Evolutionary conservation across 2,888 invertebrate genomes (phyloP).

Genomic region (Dioctria linearis): DNA sequence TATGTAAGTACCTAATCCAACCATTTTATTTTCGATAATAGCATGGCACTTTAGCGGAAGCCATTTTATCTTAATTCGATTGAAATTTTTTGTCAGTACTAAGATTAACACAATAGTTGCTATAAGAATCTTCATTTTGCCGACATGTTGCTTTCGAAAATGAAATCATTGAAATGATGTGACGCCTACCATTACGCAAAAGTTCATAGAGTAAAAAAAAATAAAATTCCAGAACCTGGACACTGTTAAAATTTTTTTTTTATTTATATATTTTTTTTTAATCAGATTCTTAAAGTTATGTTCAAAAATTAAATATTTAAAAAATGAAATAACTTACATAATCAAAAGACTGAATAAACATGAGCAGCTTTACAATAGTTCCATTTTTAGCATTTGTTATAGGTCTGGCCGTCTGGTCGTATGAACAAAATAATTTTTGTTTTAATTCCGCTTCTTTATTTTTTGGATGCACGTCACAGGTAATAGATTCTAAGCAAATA

Average conservation of each 20-base stretch:
- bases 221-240: neutral
- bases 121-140: too few relatives aligned
- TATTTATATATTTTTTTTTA: too few relatives aligned
- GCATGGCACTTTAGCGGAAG: too few relatives aligned
- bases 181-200: too few relatives aligned
- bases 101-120: too few relatives aligned
- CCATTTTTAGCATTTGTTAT: constrained; percentile 70
- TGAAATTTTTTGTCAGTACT: too few relatives aligned
- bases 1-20: too few relatives aligned
- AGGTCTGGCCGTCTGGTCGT: constrained; percentile 74
- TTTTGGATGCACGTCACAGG: constrained; percentile 54
- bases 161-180: too few relatives aligned
- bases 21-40: too few relatives aligned
- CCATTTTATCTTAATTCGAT: too few relatives aligned
- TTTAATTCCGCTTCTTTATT: constrained; percentile 71
- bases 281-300: neutral
- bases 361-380: constrained; percentile 73
- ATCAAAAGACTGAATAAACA: constrained; percentile 74
- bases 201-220: too few relatives aligned
- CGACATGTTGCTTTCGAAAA: too few relatives aligned
- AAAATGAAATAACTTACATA: constrained; percentile 65
- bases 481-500: constrained; percentile 50
- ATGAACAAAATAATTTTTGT: constrained; percentile 74
- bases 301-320: neutral
- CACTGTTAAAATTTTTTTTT: neutral